Conservation (phyloP, 2,888 invertebrate species). For the Uloborus plumipes region DNA sequence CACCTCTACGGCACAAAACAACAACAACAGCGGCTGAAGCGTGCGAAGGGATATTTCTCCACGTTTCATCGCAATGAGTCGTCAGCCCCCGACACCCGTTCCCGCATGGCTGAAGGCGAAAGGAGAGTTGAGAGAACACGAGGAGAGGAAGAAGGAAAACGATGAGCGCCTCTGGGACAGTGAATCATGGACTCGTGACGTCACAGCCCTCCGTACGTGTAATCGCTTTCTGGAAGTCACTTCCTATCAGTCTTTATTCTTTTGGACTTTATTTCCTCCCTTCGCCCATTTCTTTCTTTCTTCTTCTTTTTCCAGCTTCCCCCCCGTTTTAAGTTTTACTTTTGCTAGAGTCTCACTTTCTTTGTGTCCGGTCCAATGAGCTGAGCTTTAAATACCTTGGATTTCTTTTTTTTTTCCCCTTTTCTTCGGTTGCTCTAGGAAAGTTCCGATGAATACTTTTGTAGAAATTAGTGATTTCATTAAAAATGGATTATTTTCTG, state of each 20-base stretch:
- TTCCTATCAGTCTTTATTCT: constrained; percentile 22
- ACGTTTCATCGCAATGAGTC: constrained; percentile 1
- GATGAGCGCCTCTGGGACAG: constrained; percentile 44
- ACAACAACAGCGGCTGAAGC: too few species aligned
- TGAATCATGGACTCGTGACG: constrained; percentile 46
- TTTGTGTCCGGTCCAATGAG: constrained; percentile 12
- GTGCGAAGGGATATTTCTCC: background rate
- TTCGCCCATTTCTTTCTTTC: background rate
- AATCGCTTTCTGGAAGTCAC: constrained; percentile 42
- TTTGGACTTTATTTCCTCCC: background rate
- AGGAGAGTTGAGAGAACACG: constrained; percentile 18
- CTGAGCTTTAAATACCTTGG: constrained; percentile 31
- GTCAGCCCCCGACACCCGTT: background rate
- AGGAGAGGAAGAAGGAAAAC: background rate
- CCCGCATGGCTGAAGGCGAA: constrained; percentile 25
- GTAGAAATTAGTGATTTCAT: too few species aligned
- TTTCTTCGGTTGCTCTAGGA: background rate
- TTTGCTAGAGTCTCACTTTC: constrained; percentile 15
- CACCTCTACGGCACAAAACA: too few species aligned
- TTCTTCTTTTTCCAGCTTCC: background rate
- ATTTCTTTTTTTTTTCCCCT: too few species aligned
- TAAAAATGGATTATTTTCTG: too few species aligned
- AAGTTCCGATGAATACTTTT: background rate
- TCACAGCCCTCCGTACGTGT: constrained; percentile 42
- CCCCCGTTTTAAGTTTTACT: constrained; percentile 1